Evolutionary conservation across 2,113 vertebrate species (phyloP), one percentile per base, ranked within the genome.

Genomic region (Hiodon alosoides): DNA sequence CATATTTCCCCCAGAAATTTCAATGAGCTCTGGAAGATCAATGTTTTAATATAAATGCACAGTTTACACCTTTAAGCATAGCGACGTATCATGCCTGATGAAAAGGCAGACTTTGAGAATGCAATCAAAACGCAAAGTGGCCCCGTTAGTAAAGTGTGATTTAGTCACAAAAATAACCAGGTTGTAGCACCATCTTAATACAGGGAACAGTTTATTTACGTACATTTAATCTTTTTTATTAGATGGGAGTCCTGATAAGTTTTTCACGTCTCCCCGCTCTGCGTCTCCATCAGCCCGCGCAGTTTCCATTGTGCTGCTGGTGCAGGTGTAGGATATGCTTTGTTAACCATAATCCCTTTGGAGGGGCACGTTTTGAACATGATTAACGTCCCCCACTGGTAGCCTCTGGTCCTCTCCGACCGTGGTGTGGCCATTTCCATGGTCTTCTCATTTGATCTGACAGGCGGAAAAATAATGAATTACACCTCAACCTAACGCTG

Each of bases 381-480:
- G 93, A 95, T 96, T 96, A 95, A 96, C 94, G 94, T 95, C 93
- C 93, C 95, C 94, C 94, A 93, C 93, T 93, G 94, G 93, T 92
- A 89, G 92, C 91, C 90, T 93, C 87, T 89, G 91, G 86, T 86
- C 87, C 93, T 90, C 85, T 86, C 89, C 87, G 90, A 92, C 86
- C 87, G 91, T 89, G 90, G 89, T 88, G 89, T 89, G 90, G 90
- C 92, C 88, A 82, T 89, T 91, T 93, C 91, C 90, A 92, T 88
- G 82, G 88, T 86, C 89, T 87, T 90, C 93, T 96, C 95, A 99
- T 96, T 90, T 90, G 90, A 97, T 96, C 94, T 79, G 96, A 99
- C 96, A 99, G 89, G 96, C 95, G 95, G 95, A 99, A 99, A 99
- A 99, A 99, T 99, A 99, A 99, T 98, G 96, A 99, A 95, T 93